These are phyloP conservation scores for Heliocidaris erythrogramma DNA, from an alignment of 35 echinoderm and acorn worm genomes.

Conservation along the genomic window DNA sequence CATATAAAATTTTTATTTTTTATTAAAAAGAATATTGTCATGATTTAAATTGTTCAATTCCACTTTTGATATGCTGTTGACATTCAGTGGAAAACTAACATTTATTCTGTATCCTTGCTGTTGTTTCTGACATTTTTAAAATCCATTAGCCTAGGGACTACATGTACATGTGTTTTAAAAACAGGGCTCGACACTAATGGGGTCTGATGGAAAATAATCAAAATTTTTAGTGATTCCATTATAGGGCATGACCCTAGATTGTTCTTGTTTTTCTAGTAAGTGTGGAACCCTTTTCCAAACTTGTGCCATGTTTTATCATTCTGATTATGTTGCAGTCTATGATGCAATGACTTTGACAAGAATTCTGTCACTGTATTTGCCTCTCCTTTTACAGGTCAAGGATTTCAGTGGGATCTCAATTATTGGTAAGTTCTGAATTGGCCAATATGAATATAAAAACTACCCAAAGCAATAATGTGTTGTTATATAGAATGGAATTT, in stretches of 20 bases:
- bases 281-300: background rate
- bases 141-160: no score
- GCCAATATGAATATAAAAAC: background rate
- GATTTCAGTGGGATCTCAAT: background rate
- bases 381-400: constrained; percentile 31
- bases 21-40: no score
- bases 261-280: background rate
- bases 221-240: background rate
- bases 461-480: background rate
- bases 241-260: background rate
- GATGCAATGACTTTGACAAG: background rate
- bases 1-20: no score
- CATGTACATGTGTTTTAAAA: no score
- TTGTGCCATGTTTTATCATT: background rate
- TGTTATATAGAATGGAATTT: background rate
- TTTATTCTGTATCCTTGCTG: no score
- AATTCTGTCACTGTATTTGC: background rate
- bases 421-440: constrained; percentile 17
- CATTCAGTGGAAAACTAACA: no score
- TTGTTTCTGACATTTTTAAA: no score
- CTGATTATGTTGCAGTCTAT: background rate
- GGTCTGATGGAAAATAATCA: no score
- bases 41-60: no score
- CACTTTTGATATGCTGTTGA: no score
- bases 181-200: no score